A percentile compares a stretch with the other conserved stretches of the same genome.
Conservation (phyloP, 2,797 vertebrate species). For the Echeneis naucrates region DNA sequence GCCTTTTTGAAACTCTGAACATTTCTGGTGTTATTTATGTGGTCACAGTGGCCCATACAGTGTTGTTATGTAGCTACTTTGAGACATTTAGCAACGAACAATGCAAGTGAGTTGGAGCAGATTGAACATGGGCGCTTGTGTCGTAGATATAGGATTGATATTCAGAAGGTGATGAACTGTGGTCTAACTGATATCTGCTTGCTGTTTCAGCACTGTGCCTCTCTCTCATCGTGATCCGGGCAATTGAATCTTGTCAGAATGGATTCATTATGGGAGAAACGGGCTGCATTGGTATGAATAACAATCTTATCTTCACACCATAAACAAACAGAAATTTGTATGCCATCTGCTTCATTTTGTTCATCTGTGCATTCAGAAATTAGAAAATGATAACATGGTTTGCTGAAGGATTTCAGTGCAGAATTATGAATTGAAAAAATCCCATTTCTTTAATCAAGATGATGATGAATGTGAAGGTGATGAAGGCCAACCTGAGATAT, state of each 20-base stretch:
- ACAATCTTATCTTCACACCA: not conserved
- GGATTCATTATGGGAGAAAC: fast-evolving
- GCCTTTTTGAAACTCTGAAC: not conserved
- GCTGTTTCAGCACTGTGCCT: slow-evolving; percentile 58
- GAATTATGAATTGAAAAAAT: not conserved
- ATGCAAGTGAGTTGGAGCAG: not conserved
- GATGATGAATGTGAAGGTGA: slow-evolving; percentile 1
- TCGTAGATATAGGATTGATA: not conserved
- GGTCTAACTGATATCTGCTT: slow-evolving; percentile 19
- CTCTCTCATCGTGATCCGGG: not conserved
- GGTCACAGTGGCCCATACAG: not conserved
- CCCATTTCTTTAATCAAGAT: slow-evolving; percentile 55
- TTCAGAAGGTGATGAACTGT: slow-evolving; percentile 1
- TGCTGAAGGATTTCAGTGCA: not conserved
- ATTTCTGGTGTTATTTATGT: not conserved
- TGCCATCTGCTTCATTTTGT: not conserved
- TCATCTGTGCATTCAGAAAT: not conserved
- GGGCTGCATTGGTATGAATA: slow-evolving; percentile 57
- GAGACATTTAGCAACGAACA: not conserved
- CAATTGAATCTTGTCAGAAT: fast-evolving
- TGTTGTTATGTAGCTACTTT: not conserved
- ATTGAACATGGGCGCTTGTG: not conserved
- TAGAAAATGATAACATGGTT: not conserved
- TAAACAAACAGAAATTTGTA: not conserved
- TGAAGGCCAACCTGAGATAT: fast-evolving